Percentiles rank a stretch among this genome's conserved stretches.
These are phyloP conservation scores for Ovis aries DNA, from an alignment of 2,113 vertebrate genomes.

Conservation along the genomic window DNA sequence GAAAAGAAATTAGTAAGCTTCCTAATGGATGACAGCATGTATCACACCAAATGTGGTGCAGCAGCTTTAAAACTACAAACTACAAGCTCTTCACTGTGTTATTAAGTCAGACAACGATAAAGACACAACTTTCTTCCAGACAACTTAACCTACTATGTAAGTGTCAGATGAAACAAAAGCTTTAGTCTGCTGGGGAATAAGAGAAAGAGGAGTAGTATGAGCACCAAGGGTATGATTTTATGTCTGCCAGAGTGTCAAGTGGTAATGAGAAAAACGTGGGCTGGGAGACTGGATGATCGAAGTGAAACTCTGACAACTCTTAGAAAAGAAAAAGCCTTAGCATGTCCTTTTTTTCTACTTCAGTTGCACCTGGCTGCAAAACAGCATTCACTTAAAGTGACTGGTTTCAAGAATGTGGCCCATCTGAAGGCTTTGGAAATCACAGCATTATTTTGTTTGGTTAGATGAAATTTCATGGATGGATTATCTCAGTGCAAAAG, in stretches of 20 bases:
- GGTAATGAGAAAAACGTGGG: neutral
- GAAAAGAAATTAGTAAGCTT: neutral
- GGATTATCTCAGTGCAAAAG: neutral
- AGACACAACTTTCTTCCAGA: slow-evolving; percentile 4
- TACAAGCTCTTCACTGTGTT: neutral
- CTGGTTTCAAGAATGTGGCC: neutral
- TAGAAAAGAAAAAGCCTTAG: neutral
- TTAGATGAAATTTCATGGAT: slow-evolving; percentile 13
- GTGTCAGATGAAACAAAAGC: slow-evolving; percentile 1
- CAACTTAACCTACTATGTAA: neutral
- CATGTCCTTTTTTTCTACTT: neutral
- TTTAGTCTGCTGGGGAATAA: neutral
- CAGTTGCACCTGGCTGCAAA: neutral
- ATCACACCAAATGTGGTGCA: neutral
- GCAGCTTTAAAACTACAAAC: neutral
- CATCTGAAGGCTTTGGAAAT: neutral
- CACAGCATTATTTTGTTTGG: neutral
- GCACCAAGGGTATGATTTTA: neutral
- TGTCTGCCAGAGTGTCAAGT: neutral
- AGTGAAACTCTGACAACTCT: neutral
- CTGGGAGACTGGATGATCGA: neutral
- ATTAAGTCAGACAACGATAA: slow-evolving; percentile 41
- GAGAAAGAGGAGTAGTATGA: neutral
- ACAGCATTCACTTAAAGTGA: neutral
- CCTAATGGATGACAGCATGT: neutral